Evolutionary conservation across 35 echinoderm and acorn worm species (phyloP).

Genomic region (Patiria miniata): DNA sequence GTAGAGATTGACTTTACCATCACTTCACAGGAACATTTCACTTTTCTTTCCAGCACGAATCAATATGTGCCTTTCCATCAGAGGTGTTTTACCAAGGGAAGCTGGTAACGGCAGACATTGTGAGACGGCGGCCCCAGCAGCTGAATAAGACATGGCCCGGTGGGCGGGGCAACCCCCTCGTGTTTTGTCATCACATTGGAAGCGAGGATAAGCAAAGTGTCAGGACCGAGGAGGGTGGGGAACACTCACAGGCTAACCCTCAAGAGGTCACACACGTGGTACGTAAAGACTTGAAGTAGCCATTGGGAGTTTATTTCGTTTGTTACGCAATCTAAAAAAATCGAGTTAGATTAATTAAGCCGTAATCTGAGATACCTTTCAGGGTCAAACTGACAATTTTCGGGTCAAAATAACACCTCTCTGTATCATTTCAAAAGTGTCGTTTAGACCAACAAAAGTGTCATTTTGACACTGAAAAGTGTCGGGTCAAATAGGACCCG

Average conservation of each 20-base stretch:
- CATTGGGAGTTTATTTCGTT: background rate
- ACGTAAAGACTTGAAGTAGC: slow-evolving; percentile 1
- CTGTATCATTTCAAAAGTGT: background rate
- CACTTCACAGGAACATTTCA: no score
- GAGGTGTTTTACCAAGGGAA: slow-evolving; percentile 63
- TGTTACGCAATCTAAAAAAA: background rate
- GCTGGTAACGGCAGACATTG: slow-evolving; percentile 46
- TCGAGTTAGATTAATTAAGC: background rate
- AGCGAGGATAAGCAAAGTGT: slow-evolving; percentile 80
- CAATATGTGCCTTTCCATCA: slow-evolving; percentile 76
- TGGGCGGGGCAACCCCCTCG: slow-evolving; percentile 14
- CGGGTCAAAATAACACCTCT: background rate
- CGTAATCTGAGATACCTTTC: background rate
- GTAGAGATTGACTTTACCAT: background rate
- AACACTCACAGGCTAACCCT: slow-evolving; percentile 67
- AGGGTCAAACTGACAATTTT: background rate
- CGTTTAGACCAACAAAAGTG: no score
- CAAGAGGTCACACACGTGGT: slow-evolving; percentile 69
- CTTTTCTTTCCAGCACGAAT: slow-evolving; percentile 42
- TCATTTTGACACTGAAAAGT: no score
- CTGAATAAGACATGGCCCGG: slow-evolving; percentile 50
- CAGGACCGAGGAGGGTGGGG: slow-evolving; percentile 64
- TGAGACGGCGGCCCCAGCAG: slow-evolving; percentile 36
- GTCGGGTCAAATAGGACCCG: no score
- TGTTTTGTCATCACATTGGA: slow-evolving; percentile 76